Evolutionary conservation across 2,888 invertebrate genomes (phyloP).

Genomic region (Autographa pulchrina): DNA sequence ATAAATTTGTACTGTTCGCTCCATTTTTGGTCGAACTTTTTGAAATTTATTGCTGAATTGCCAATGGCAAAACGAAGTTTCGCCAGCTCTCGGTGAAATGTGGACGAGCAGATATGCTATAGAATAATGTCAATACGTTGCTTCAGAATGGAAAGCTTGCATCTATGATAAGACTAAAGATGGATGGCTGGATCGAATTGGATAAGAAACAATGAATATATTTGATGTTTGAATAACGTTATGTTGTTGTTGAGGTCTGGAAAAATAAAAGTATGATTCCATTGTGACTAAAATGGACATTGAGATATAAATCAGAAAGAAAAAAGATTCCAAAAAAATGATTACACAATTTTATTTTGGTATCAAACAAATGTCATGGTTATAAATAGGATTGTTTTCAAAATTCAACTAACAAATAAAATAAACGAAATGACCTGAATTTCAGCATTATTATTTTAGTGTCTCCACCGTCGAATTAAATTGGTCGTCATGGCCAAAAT

Average conservation of each 20-base stretch:
- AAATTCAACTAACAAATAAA: too few species aligned
- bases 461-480: too few species aligned
- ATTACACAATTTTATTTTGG: too few species aligned
- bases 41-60: conserved; percentile 38
- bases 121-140: background rate
- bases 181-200: background rate
- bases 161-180: background rate
- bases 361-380: too few species aligned
- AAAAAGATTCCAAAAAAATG: too few species aligned
- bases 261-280: too few species aligned
- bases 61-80: conserved; percentile 22
- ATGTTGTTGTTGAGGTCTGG: background rate
- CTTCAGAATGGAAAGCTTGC: background rate
- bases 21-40: conserved; percentile 23
- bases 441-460: too few species aligned
- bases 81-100: conserved; percentile 10
- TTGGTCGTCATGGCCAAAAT: too few species aligned
- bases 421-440: too few species aligned
- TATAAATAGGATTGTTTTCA: too few species aligned
- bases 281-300: background rate
- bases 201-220: background rate
- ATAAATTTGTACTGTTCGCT: conserved; percentile 34
- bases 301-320: too few species aligned
- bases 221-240: background rate
- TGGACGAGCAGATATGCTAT: conserved; percentile 21